phyloP scores from a whole-genome alignment of 2,113 vertebrate genomes.

The Paramisgurnus dabryanus region DNA sequence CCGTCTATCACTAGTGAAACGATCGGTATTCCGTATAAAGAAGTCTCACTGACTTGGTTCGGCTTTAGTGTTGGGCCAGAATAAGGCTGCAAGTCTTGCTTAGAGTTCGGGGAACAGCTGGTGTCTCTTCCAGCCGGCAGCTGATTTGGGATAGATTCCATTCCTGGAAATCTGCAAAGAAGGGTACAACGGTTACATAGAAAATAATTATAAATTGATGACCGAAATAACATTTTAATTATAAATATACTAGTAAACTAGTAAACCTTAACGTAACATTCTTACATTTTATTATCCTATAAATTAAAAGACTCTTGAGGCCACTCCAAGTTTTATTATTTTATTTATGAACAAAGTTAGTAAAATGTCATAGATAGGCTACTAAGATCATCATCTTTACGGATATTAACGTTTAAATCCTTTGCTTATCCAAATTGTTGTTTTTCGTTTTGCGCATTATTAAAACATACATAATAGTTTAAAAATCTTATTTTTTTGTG shows the following conservation, averaged over 20 bases:
- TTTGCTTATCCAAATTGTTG: neutral
- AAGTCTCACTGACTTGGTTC: conserved; percentile 94
- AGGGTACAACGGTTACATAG: neutral
- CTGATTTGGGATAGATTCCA: conserved; percentile 87
- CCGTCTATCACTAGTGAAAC: conserved; percentile 94
- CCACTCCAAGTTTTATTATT: too few relatives aligned
- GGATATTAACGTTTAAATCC: neutral
- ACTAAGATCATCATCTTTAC: conserved; percentile 19
- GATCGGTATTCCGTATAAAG: conserved; percentile 93
- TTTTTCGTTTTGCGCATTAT: neutral
- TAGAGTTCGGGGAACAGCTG: conserved; percentile 88
- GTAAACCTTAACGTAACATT: too few relatives aligned
- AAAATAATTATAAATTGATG: neutral
- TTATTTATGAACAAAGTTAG: too few relatives aligned
- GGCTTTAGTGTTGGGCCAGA: conserved; percentile 85
- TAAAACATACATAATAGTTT: too few relatives aligned
- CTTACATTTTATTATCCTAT: too few relatives aligned
- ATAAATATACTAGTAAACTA: neutral
- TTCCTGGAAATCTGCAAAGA: conserved; percentile 76
- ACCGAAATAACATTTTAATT: conserved; percentile 8
- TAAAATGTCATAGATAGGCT: too few relatives aligned
- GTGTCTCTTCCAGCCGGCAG: conserved; percentile 87
- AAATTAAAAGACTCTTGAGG: too few relatives aligned
- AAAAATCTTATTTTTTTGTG: neutral
- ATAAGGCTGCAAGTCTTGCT: conserved; percentile 88